Percentiles rank a stretch among this genome's conserved stretches.
Evolutionary conservation across 1,140 invertebrate genomes (phyloP).

Genomic region (Lepidotrigona ventralis): DNA sequence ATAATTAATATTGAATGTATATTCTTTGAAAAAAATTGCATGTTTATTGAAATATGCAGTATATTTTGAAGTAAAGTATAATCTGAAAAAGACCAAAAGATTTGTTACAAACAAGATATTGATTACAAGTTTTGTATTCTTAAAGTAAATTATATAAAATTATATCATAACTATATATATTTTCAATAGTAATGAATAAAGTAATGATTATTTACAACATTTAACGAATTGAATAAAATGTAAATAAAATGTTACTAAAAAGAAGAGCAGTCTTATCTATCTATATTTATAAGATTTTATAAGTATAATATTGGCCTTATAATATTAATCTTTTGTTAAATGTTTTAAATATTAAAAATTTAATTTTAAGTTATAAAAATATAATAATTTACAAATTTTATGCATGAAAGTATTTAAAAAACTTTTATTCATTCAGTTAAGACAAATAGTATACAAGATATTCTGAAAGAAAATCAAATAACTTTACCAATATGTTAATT

Average conservation of each 20-base stretch:
- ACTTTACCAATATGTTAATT: neutral
- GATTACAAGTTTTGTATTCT: slow-evolving; percentile 17
- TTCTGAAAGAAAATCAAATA: neutral
- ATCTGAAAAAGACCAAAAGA: neutral
- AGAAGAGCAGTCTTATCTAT: slow-evolving; percentile 36
- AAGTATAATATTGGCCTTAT: slow-evolving; percentile 10
- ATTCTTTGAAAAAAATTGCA: neutral
- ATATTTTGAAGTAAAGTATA: slow-evolving; percentile 10
- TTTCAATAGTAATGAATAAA: slow-evolving; percentile 1
- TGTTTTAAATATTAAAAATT: slow-evolving; percentile 18
- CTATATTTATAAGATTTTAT: slow-evolving; percentile 22
- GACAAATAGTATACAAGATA: neutral
- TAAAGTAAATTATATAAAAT: slow-evolving; percentile 35
- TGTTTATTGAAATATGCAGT: neutral
- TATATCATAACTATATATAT: slow-evolving; percentile 48
- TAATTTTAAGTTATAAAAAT: neutral
- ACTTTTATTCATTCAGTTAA: slow-evolving; percentile 8
- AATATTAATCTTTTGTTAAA: slow-evolving; percentile 14
- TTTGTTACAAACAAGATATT: slow-evolving; percentile 41
- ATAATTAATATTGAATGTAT: slow-evolving; percentile 7
- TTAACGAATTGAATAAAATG: slow-evolving; percentile 24
- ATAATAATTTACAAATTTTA: neutral
- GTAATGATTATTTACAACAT: slow-evolving; percentile 9
- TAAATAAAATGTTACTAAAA: slow-evolving; percentile 41
- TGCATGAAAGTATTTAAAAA: neutral